A percentile compares a stretch with the other conserved stretches of the same genome.
Conservation (phyloP, 2,797 vertebrate genomes). For the Sebastes paucispinis region DNA sequence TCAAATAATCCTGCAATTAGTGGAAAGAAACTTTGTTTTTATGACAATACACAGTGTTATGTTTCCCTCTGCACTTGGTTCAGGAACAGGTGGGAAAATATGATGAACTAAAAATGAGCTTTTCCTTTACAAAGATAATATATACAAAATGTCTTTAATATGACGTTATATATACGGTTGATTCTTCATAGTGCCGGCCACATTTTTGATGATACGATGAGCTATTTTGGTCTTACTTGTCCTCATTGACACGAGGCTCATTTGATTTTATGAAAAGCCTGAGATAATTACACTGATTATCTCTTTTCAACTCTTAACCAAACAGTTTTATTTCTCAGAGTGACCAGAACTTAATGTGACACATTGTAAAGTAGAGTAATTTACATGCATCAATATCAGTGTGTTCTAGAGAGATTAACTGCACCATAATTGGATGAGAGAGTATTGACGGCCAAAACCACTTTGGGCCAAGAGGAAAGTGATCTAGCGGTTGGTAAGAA, state of each 20-base stretch:
- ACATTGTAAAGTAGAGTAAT: neutral
- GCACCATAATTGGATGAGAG: slow-evolving; percentile 29
- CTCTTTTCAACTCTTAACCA: neutral
- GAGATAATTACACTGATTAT: neutral
- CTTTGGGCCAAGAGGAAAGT: slow-evolving; percentile 10
- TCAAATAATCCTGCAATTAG: slow-evolving; percentile 48
- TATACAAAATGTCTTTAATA: neutral
- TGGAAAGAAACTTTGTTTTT: slow-evolving; percentile 10
- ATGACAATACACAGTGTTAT: neutral
- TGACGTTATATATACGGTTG: neutral
- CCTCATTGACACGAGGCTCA: neutral
- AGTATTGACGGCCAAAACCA: neutral
- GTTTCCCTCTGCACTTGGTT: neutral
- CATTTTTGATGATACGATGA: neutral
- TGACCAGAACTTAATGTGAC: neutral
- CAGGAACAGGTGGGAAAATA: slow-evolving; percentile 48
- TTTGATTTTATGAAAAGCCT: neutral
- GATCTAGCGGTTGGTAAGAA: slow-evolving; percentile 24
- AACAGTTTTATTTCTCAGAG: neutral
- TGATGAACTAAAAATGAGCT: neutral
- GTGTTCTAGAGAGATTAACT: slow-evolving; percentile 22
- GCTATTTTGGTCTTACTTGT: slow-evolving; percentile 2
- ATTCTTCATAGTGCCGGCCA: neutral
- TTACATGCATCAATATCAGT: neutral
- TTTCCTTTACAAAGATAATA: neutral